phyloP scores from a whole-genome alignment of 2,888 invertebrate species.

The Morpho helenor region DNA sequence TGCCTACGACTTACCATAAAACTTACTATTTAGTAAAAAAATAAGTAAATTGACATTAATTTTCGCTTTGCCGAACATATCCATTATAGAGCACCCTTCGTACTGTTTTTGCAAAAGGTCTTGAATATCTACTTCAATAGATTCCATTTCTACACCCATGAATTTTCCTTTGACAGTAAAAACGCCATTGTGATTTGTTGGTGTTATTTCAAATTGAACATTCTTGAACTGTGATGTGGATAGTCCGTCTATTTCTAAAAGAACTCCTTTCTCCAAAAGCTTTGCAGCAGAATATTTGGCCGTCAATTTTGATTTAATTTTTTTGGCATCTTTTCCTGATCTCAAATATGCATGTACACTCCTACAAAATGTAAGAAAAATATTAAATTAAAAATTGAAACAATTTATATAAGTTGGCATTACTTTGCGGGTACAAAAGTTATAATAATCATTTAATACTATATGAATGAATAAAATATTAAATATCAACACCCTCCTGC shows the following conservation, averaged over 20 bases:
- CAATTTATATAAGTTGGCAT: too few species aligned
- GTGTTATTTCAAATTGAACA: constrained; percentile 85
- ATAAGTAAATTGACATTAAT: constrained; percentile 88
- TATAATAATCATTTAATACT: too few species aligned
- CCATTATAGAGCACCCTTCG: constrained; percentile 86
- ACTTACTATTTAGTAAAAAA: constrained; percentile 86
- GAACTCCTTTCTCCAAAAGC: constrained; percentile 84
- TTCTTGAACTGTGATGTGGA: constrained; percentile 85
- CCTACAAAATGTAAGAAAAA: constrained; percentile 47
- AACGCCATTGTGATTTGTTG: constrained; percentile 82
- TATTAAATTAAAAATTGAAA: constrained; percentile 3
- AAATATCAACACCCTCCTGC: too few species aligned
- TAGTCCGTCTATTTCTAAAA: constrained; percentile 84
- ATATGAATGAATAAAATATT: not conserved
- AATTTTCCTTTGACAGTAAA: constrained; percentile 86
- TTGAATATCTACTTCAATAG: constrained; percentile 84
- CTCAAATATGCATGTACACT: constrained; percentile 76
- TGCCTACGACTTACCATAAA: constrained; percentile 80
- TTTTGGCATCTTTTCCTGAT: constrained; percentile 71
- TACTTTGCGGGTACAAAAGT: too few species aligned
- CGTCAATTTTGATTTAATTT: constrained; percentile 79
- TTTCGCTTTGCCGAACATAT: constrained; percentile 88
- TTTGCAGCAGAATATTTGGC: constrained; percentile 84
- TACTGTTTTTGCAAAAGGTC: constrained; percentile 87
- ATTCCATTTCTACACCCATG: constrained; percentile 88